Percentiles rank a stretch among this genome's conserved stretches.
These are phyloP conservation scores for Sebastiscus albofasciatus DNA, from an alignment of 2,797 vertebrate species.

Conservation along the genomic window DNA sequence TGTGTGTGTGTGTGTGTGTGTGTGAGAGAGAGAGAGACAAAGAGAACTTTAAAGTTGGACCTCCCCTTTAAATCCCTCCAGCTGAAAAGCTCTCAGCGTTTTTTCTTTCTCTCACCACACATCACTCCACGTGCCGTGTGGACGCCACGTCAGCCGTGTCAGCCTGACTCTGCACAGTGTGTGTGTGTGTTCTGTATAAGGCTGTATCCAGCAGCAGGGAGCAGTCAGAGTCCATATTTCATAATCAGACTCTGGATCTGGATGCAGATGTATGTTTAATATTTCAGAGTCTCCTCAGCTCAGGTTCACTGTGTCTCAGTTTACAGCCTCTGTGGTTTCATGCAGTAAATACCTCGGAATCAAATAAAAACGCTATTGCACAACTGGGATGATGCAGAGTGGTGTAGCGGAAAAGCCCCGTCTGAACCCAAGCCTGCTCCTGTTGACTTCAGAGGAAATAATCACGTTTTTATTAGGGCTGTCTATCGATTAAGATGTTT, in stretches of 20 bases:
- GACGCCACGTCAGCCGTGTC: slow-evolving; percentile 69
- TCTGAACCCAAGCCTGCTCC: not conserved
- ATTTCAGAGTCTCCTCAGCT: slow-evolving; percentile 6
- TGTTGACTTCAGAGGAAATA: not conserved
- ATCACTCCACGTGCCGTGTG: slow-evolving; percentile 42
- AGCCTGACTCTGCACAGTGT: slow-evolving; percentile 20
- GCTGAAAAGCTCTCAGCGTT: slow-evolving; percentile 7
- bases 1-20: not conserved
- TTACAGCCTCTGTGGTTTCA: slow-evolving; percentile 23
- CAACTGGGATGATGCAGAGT: not conserved
- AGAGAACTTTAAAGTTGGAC: not conserved
- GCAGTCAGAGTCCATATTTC: slow-evolving; percentile 42
- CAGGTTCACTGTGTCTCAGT: not conserved
- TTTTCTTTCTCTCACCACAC: not conserved
- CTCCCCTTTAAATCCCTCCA: slow-evolving; percentile 52
- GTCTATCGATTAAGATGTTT: too few relatives aligned
- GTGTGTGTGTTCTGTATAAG: slow-evolving; percentile 33
- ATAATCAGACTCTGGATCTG: slow-evolving; percentile 7
- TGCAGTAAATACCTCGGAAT: slow-evolving; percentile 12
- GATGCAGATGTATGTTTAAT: slow-evolving; percentile 18
- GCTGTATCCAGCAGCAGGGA: slow-evolving; percentile 37
- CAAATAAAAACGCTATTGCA: not conserved
- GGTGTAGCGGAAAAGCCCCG: not conserved
- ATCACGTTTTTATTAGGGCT: not conserved
- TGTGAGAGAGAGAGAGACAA: not conserved